phyloP scores from a whole-genome alignment of 2,113 vertebrate species.

The Cygnus buccinator region DNA sequence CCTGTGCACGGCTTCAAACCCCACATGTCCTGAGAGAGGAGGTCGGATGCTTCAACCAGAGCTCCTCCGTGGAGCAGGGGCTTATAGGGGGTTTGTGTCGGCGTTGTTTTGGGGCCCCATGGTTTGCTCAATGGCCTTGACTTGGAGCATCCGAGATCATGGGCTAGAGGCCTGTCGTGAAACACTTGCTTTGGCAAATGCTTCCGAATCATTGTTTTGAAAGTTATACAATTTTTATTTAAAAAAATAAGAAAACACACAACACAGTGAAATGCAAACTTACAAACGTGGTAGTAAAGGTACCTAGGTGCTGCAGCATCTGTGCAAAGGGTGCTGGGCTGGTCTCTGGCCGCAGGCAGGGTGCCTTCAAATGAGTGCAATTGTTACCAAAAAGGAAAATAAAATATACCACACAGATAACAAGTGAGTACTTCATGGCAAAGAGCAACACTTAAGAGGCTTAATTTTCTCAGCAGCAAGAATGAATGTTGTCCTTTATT shows the following conservation, averaged over 20 bases:
- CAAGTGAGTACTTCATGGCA: constrained; percentile 35
- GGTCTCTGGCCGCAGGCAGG: not conserved
- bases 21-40: not conserved
- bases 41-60: not conserved
- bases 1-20: not conserved
- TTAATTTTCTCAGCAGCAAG: constrained; percentile 51
- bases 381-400: constrained; percentile 27
- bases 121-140: not conserved
- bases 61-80: fast-evolving
- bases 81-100: not conserved
- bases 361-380: not conserved
- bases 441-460: constrained; percentile 47
- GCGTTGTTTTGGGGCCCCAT: not conserved
- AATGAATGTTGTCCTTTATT: constrained; percentile 58
- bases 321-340: not conserved
- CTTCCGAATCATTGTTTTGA: not conserved
- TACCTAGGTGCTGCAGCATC: not conserved
- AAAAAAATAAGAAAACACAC: not conserved
- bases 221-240: fast-evolving
- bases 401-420: not conserved
- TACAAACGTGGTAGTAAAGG: not conserved
- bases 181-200: not conserved
- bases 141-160: not conserved
- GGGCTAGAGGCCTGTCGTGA: not conserved
- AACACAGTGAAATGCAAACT: not conserved